Conservation (phyloP, 1,140 invertebrate species). For the Drosophila lacteicornis region DNA sequence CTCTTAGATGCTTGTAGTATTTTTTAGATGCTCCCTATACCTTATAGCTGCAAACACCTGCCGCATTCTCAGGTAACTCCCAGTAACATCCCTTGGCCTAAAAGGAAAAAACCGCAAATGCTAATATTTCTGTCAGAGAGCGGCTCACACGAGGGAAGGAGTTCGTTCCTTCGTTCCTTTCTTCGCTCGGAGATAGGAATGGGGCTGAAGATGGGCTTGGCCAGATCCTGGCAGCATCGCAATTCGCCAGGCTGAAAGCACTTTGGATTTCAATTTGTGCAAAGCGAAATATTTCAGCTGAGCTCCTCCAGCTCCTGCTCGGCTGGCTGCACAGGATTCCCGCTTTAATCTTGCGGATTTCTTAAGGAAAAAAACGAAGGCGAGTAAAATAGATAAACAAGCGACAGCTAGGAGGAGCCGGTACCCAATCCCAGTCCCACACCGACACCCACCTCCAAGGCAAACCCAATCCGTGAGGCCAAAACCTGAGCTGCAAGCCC, state of each 20-base stretch:
- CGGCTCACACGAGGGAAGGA: constrained; percentile 21
- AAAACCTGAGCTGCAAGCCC: constrained; percentile 52
- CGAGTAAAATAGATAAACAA: constrained; percentile 80
- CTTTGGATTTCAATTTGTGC: constrained; percentile 83
- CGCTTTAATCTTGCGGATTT: constrained; percentile 80
- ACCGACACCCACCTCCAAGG: background rate
- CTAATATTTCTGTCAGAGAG: constrained; percentile 80
- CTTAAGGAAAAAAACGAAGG: constrained; percentile 53
- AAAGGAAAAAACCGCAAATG: constrained; percentile 65
- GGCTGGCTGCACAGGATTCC: constrained; percentile 34
- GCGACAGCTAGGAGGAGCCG: constrained; percentile 44
- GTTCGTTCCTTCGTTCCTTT: too few species aligned
- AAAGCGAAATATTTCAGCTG: constrained; percentile 82
- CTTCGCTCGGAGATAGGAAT: background rate
- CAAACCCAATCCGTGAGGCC: constrained; percentile 27
- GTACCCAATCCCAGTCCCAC: constrained; percentile 25
- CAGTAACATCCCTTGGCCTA: background rate
- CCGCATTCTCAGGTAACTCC: constrained; percentile 56
- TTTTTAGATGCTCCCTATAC: background rate
- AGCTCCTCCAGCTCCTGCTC: constrained; percentile 45
- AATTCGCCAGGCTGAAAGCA: constrained; percentile 69
- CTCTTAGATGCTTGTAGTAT: background rate
- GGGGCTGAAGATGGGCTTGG: background rate
- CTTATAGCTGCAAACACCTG: constrained; percentile 54
- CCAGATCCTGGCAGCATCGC: constrained; percentile 31